These are phyloP conservation scores for Macrosteles quadrilineatus DNA, from an alignment of 1,140 invertebrate genomes.

Conservation along the genomic window DNA sequence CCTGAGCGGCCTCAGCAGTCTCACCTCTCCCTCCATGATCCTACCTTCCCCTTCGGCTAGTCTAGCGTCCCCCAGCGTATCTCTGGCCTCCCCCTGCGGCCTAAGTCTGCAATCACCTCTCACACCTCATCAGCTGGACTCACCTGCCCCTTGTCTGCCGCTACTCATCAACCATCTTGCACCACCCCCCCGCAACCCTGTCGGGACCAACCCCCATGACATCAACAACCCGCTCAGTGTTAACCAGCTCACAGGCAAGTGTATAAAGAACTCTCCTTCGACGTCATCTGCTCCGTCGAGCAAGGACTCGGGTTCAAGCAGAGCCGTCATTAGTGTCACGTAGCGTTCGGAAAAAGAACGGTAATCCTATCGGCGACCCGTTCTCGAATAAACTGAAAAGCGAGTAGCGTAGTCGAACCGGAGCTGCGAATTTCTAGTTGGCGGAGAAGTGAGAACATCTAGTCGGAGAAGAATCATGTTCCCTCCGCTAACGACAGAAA, in stretches of 20 bases:
- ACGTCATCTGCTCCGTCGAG: constrained; percentile 21
- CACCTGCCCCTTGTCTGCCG: constrained; percentile 39
- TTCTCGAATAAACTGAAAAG: constrained; percentile 10
- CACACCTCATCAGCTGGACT: constrained; percentile 52
- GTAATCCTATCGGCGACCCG: constrained; percentile 22
- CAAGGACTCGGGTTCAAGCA: constrained; percentile 36
- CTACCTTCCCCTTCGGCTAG: constrained; percentile 65
- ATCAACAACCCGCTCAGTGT: constrained; percentile 89
- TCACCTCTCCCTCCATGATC: constrained; percentile 72
- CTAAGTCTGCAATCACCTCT: constrained; percentile 56
- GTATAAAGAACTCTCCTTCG: constrained; percentile 54
- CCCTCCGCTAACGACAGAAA: constrained; percentile 5
- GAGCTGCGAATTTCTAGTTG: neutral
- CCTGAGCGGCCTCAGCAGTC: constrained; percentile 72
- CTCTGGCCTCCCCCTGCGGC: constrained; percentile 58
- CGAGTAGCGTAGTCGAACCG: neutral
- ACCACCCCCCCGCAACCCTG: constrained; percentile 66
- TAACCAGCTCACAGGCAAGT: constrained; percentile 79
- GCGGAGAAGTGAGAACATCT: neutral
- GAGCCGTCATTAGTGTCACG: constrained; percentile 45
- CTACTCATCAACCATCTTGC: constrained; percentile 41
- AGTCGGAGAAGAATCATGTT: neutral
- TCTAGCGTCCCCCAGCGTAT: constrained; percentile 66
- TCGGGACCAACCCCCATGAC: constrained; percentile 87
- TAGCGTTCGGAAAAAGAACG: constrained; percentile 41